A percentile compares a stretch with the other conserved stretches of the same genome.
These are phyloP conservation scores for Dasypogon diadema DNA, from an alignment of 2,888 invertebrate genomes.

Conservation along the genomic window DNA sequence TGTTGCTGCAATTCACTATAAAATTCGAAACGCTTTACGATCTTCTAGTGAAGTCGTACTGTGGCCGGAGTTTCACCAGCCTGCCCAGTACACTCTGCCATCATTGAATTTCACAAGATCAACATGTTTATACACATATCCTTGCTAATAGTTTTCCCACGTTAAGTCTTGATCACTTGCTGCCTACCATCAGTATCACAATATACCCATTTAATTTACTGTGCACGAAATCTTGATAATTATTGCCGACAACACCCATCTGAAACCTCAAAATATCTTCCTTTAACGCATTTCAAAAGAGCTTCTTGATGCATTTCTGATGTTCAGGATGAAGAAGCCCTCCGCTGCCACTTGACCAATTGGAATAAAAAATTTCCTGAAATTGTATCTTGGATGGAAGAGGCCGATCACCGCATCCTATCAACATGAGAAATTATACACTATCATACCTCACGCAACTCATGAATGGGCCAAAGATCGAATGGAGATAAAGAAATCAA, in stretches of 20 bases:
- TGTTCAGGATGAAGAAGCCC: not conserved
- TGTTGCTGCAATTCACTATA: too few species aligned
- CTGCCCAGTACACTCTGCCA: not conserved
- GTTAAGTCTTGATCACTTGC: not conserved
- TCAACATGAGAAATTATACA: constrained; percentile 6
- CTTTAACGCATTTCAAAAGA: not conserved
- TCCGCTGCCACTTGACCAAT: not conserved
- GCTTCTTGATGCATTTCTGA: constrained; percentile 8
- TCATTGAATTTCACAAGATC: not conserved
- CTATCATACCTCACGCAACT: constrained; percentile 37
- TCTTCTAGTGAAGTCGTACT: too few species aligned
- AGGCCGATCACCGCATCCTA: constrained; percentile 7
- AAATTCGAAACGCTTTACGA: too few species aligned
- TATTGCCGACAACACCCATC: constrained; percentile 21
- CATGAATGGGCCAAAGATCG: constrained; percentile 29
- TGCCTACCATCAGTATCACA: not conserved
- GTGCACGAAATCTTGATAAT: constrained; percentile 17
- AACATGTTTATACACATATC: not conserved
- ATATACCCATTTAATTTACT: not conserved
- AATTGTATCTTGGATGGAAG: constrained; percentile 5
- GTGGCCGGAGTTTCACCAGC: too few species aligned
- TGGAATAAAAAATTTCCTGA: not conserved
- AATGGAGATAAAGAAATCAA: constrained; percentile 24
- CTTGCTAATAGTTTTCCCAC: not conserved
- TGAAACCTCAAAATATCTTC: constrained; percentile 9